phyloP scores from a whole-genome alignment of 2,888 invertebrate genomes.

The Drosophila multiciliata region DNA sequence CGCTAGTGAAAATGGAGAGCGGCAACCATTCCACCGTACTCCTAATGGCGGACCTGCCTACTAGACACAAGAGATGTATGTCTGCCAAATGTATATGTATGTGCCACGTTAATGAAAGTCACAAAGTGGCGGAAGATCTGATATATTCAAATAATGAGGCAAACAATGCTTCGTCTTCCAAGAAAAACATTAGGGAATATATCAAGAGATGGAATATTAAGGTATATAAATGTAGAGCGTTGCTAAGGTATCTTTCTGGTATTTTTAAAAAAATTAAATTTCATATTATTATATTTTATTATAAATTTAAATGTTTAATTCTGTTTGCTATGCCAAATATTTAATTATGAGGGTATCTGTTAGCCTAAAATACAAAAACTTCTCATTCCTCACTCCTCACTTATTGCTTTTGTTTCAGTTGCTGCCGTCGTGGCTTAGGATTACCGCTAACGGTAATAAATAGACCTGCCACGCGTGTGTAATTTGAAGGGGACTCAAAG shows the following conservation, averaged over 20 bases:
- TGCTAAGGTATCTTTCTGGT: neutral
- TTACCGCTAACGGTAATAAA: conserved; percentile 78
- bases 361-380: neutral
- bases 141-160: neutral
- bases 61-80: conserved; percentile 4
- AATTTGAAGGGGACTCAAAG: conserved; percentile 60
- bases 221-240: neutral
- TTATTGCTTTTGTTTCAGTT: conserved; percentile 64
- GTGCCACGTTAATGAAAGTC: neutral
- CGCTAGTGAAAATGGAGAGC: conserved; percentile 35
- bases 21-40: conserved; percentile 20
- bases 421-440: conserved; percentile 65
- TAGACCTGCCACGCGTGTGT: conserved; percentile 77
- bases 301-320: neutral
- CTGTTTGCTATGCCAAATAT: neutral
- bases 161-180: neutral
- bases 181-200: neutral
- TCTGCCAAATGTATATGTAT: neutral
- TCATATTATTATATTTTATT: neutral
- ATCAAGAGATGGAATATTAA: neutral
- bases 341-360: conserved; percentile 32
- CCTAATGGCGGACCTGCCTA: conserved; percentile 38
- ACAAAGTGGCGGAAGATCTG: neutral
- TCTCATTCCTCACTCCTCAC: conserved; percentile 25
- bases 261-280: neutral